phyloP scores from a whole-genome alignment of 2,113 vertebrate genomes.

The Conger conger region DNA sequence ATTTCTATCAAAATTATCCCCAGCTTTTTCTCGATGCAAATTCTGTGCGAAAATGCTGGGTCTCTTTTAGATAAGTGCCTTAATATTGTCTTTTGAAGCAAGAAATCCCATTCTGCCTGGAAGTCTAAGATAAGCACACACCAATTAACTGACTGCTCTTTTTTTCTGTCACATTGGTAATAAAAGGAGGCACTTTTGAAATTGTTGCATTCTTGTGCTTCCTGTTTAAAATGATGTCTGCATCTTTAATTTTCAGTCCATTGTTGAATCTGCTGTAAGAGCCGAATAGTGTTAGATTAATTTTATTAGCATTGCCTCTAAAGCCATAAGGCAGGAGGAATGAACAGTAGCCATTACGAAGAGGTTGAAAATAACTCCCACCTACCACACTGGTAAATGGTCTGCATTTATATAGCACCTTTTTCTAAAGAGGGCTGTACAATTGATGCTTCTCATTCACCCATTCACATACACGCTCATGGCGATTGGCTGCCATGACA shows the following conservation, averaged over 20 bases:
- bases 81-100: slow-evolving; percentile 34
- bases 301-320: slow-evolving; percentile 35
- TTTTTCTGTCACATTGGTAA: slow-evolving; percentile 36
- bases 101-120: slow-evolving; percentile 43
- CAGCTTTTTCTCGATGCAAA: slow-evolving; percentile 3
- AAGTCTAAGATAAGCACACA: slow-evolving; percentile 47
- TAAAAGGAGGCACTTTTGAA: slow-evolving; percentile 37
- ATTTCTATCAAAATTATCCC: slow-evolving; percentile 31
- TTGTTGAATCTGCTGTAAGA: slow-evolving; percentile 31
- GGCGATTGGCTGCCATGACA: too few species aligned
- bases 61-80: slow-evolving; percentile 29
- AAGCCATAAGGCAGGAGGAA: slow-evolving; percentile 24
- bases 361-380: neutral
- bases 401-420: neutral
- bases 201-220: slow-evolving; percentile 15
- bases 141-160: slow-evolving; percentile 43
- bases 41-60: slow-evolving; percentile 24
- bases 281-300: slow-evolving; percentile 36
- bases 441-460: too few species aligned
- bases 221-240: slow-evolving; percentile 36
- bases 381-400: neutral
- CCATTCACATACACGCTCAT: too few species aligned
- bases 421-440: too few species aligned
- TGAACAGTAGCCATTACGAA: neutral
- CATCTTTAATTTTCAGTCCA: slow-evolving; percentile 27